A percentile compares a stretch with the other conserved stretches of the same genome.
Evolutionary conservation across 2,888 invertebrate species (phyloP).

Genomic region (Craniophora ligustri): DNA sequence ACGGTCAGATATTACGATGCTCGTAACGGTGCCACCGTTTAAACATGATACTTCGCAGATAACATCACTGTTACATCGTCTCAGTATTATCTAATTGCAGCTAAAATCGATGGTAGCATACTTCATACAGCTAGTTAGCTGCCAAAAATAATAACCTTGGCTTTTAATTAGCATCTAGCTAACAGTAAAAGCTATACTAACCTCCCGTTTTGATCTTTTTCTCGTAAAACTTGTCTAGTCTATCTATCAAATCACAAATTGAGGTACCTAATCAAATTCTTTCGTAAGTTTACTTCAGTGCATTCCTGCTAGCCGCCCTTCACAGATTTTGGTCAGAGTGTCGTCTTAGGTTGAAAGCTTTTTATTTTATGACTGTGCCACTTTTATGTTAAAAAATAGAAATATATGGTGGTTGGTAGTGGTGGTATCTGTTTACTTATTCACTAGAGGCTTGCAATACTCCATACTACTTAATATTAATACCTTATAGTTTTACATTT

Average conservation of each 20-base stretch:
- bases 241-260: not conserved
- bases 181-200: slow-evolving; percentile 44
- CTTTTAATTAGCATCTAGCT: slow-evolving; percentile 53
- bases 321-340: too few relatives aligned
- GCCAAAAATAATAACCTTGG: slow-evolving; percentile 59
- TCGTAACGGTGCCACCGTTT: slow-evolving; percentile 34
- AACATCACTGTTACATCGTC: slow-evolving; percentile 31
- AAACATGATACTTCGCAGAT: slow-evolving; percentile 33
- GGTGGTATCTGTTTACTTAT: too few relatives aligned
- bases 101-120: slow-evolving; percentile 33
- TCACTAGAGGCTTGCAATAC: too few relatives aligned
- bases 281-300: too few relatives aligned
- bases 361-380: too few relatives aligned
- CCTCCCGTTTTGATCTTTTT: slow-evolving; percentile 27
- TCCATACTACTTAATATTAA: too few relatives aligned
- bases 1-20: slow-evolving; percentile 52
- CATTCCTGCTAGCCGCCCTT: too few relatives aligned
- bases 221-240: slow-evolving; percentile 1
- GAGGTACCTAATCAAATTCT: too few relatives aligned
- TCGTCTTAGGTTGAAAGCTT: too few relatives aligned
- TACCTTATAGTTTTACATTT: too few relatives aligned
- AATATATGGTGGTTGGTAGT: too few relatives aligned
- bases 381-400: too few relatives aligned
- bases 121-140: slow-evolving; percentile 33
- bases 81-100: slow-evolving; percentile 47